These are phyloP conservation scores for Coreoperca whiteheadi DNA, from an alignment of 2,113 vertebrate genomes.

Conservation along the genomic window DNA sequence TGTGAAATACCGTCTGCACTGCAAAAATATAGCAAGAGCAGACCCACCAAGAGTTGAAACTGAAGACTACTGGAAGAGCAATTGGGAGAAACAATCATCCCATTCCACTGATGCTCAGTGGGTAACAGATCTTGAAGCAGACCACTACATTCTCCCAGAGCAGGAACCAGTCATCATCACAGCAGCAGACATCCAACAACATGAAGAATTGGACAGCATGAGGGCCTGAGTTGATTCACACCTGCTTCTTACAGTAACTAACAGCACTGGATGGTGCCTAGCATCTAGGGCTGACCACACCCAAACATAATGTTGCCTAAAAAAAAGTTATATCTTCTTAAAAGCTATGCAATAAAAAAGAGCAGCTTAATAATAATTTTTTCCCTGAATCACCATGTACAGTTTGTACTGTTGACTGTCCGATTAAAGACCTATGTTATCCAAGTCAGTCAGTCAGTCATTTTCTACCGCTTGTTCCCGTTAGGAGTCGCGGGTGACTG, in stretches of 20 bases:
- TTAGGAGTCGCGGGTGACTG: too few relatives aligned
- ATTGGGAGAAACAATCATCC: conserved; percentile 3
- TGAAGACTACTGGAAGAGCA: background rate
- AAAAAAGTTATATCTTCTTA: background rate
- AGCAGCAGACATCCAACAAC: conserved; percentile 10
- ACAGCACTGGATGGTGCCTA: background rate
- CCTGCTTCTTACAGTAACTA: background rate
- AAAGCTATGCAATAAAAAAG: background rate
- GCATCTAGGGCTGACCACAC: background rate
- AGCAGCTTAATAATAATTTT: background rate
- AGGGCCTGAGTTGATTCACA: background rate
- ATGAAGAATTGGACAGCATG: background rate
- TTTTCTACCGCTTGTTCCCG: too few relatives aligned
- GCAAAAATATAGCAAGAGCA: background rate
- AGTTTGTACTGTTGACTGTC: background rate
- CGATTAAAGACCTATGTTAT: background rate
- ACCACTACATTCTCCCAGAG: background rate
- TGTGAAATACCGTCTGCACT: conserved; percentile 14
- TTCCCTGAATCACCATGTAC: background rate
- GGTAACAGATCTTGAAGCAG: conserved; percentile 13
- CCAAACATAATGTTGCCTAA: background rate
- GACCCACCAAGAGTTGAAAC: conserved; percentile 1
- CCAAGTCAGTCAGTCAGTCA: too few relatives aligned
- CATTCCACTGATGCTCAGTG: background rate
- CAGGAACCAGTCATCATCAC: background rate